Evolutionary conservation across 2,888 invertebrate species (phyloP).

Genomic region (Ischnus inquisitorius): DNA sequence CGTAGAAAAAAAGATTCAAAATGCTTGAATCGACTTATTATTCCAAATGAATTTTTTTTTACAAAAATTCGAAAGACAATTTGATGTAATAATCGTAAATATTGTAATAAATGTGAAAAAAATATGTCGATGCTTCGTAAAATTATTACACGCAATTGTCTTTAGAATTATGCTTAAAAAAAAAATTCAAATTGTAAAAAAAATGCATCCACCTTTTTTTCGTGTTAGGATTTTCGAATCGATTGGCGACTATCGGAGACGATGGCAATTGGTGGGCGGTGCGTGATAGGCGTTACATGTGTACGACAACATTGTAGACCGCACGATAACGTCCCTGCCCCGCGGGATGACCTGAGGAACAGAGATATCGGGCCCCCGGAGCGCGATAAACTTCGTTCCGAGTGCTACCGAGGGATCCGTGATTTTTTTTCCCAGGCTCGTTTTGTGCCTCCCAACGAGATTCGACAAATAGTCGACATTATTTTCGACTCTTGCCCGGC

Average conservation of each 20-base stretch:
- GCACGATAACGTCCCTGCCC: slow-evolving; percentile 23
- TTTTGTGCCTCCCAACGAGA: not conserved
- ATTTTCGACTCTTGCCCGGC: slow-evolving; percentile 19
- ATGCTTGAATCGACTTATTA: too few species aligned
- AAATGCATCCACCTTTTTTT: not conserved
- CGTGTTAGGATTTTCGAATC: not conserved
- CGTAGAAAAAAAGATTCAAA: too few species aligned
- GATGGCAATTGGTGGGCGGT: slow-evolving; percentile 40
- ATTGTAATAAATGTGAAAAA: too few species aligned
- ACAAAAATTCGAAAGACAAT: too few species aligned
- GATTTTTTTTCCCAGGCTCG: slow-evolving; percentile 1
- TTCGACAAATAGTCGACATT: slow-evolving; percentile 8
- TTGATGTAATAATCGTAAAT: too few species aligned
- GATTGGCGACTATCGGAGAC: not conserved
- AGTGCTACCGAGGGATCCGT: slow-evolving; percentile 10
- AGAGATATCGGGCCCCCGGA: slow-evolving; percentile 19
- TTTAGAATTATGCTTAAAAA: not conserved
- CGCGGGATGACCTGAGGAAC: slow-evolving; percentile 42
- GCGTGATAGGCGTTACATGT: slow-evolving; percentile 8
- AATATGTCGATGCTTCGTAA: too few species aligned
- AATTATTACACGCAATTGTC: not conserved
- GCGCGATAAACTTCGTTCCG: slow-evolving; percentile 34
- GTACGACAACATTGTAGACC: slow-evolving; percentile 29
- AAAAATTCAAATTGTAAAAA: not conserved
- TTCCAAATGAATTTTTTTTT: too few species aligned